phyloP scores from a whole-genome alignment of 2,888 invertebrate genomes.

The Pseudoips prasinana region DNA sequence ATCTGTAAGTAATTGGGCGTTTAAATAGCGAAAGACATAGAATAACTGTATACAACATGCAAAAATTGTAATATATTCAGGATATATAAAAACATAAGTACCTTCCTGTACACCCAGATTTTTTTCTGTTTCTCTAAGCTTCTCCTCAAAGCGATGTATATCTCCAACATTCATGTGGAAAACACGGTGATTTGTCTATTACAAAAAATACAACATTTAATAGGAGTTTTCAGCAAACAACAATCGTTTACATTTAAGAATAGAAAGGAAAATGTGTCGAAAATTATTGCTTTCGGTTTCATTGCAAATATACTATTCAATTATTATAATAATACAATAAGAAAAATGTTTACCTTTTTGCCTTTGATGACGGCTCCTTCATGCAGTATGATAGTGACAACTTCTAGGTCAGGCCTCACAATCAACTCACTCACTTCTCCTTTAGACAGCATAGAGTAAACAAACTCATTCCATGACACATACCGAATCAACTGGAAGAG shows the following conservation, averaged over 20 bases:
- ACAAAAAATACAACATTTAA: not conserved
- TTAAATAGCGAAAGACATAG: too few species aligned
- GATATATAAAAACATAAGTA: constrained; percentile 24
- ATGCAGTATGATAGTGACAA: constrained; percentile 91
- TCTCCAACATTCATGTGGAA: constrained; percentile 94
- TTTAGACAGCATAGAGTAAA: constrained; percentile 95
- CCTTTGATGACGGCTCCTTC: constrained; percentile 95
- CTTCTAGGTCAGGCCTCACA: constrained; percentile 91
- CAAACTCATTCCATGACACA: constrained; percentile 98
- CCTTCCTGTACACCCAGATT: constrained; percentile 90
- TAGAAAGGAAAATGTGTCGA: not conserved
- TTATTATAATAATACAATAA: too few species aligned
- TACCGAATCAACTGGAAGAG: constrained; percentile 84
- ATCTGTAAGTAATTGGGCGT: too few species aligned
- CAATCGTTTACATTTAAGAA: too few species aligned
- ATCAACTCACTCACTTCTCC: constrained; percentile 96
- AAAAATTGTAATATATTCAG: too few species aligned
- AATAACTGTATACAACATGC: too few species aligned
- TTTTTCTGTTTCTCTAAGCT: constrained; percentile 91
- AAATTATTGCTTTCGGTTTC: too few species aligned
- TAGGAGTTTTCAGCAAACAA: not conserved
- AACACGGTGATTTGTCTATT: constrained; percentile 83
- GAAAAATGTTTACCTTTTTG: constrained; percentile 74
- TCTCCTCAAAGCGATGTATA: constrained; percentile 93
- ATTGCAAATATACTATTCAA: too few species aligned